phyloP scores from a whole-genome alignment of 2,888 invertebrate species.

The Ametastegia equiseti region DNA sequence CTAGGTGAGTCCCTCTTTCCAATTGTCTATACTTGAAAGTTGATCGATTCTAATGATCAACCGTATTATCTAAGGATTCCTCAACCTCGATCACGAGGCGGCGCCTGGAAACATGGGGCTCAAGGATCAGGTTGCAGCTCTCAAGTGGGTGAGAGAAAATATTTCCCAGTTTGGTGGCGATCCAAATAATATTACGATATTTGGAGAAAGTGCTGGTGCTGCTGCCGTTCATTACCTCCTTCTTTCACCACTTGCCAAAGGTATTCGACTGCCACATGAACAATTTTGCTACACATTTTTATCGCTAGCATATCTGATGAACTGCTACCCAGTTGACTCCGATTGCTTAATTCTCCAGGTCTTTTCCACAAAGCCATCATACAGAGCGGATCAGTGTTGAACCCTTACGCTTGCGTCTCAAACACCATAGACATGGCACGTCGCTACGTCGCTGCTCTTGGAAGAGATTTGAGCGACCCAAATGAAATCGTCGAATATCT shows the following conservation, averaged over 20 bases:
- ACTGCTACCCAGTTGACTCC: not conserved
- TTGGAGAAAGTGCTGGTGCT: constrained; percentile 65
- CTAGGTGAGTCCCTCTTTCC: constrained; percentile 56
- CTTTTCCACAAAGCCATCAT: constrained; percentile 67
- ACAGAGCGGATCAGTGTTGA: constrained; percentile 61
- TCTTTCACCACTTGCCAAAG: constrained; percentile 62
- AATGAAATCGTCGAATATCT: constrained; percentile 39
- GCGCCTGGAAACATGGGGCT: constrained; percentile 68
- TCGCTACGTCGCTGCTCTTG: constrained; percentile 50
- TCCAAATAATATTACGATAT: constrained; percentile 65
- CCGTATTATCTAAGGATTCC: constrained; percentile 60
- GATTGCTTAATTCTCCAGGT: constrained; percentile 55
- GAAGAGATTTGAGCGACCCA: constrained; percentile 27
- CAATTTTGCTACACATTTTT: not conserved
- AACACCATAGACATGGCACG: not conserved
- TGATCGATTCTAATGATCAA: constrained; percentile 12
- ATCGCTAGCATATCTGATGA: not conserved
- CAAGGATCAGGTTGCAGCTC: constrained; percentile 65
- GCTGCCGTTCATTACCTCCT: constrained; percentile 57
- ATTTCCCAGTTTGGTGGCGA: constrained; percentile 66
- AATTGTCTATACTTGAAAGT: not conserved
- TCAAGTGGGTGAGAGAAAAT: constrained; percentile 67
- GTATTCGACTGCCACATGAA: constrained; percentile 52
- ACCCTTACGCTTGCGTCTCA: constrained; percentile 54
- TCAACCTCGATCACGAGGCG: constrained; percentile 63